phyloP scores from a whole-genome alignment of 2,113 vertebrate species.

The Centrocercus urophasianus region DNA sequence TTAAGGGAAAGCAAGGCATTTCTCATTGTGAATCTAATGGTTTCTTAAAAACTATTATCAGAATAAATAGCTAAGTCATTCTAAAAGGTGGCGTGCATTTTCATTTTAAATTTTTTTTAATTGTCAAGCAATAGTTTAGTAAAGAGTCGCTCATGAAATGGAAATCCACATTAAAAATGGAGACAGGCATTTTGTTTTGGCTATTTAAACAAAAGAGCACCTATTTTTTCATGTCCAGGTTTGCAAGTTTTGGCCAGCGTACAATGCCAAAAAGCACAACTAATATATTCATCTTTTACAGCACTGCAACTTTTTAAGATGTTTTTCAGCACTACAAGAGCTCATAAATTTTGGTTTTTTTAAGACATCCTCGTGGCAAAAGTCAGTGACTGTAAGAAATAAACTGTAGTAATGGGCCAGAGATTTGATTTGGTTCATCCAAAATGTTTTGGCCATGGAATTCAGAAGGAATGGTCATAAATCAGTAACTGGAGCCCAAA shows the following conservation, averaged over 20 bases:
- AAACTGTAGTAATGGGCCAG: background rate
- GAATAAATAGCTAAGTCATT: constrained; percentile 7
- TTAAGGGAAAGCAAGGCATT: constrained; percentile 46
- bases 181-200: background rate
- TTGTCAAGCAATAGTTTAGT: background rate
- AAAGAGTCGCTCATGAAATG: background rate
- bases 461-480: constrained; percentile 61
- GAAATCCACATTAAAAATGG: background rate
- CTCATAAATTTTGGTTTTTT: background rate
- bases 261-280: background rate
- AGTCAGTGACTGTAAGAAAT: background rate
- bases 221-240: constrained; percentile 4
- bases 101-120: background rate
- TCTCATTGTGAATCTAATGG: background rate
- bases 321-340: background rate
- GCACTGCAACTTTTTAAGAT: background rate
- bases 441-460: constrained; percentile 47
- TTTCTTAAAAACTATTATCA: background rate
- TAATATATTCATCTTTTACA: background rate
- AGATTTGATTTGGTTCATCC: constrained; percentile 8
- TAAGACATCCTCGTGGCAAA: background rate
- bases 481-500: constrained; percentile 67
- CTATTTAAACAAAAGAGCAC: constrained; percentile 4
- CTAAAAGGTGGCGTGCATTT: background rate
- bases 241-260: constrained; percentile 47